Conservation (phyloP, 2,888 invertebrate species). For the Limnephilus auricula region DNA sequence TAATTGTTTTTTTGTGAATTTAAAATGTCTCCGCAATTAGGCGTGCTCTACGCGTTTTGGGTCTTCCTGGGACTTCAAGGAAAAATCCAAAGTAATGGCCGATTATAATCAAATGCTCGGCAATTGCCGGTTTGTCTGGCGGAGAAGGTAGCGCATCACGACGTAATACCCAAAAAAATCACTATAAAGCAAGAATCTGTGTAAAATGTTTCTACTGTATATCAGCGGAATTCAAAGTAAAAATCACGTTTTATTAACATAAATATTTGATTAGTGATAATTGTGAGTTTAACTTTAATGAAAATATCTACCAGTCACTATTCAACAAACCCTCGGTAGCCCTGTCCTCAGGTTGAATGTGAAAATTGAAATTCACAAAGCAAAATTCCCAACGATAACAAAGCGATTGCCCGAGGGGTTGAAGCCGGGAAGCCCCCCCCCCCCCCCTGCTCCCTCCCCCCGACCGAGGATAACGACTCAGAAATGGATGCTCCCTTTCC, state of each 20-base stretch:
- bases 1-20: too few species aligned
- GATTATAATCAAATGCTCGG: too few species aligned
- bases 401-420: conserved; percentile 59
- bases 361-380: conserved; percentile 65
- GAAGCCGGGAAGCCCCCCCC: neutral
- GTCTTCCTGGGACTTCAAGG: too few species aligned
- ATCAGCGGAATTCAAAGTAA: too few species aligned
- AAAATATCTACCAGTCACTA: neutral
- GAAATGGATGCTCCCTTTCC: conserved; percentile 59
- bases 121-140: too few species aligned
- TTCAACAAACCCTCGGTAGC: neutral
- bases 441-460: neutral
- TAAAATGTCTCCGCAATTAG: too few species aligned
- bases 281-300: neutral
- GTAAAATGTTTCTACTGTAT: too few species aligned
- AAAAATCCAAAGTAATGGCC: too few species aligned
- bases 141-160: too few species aligned
- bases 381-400: conserved; percentile 65
- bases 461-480: conserved; percentile 58
- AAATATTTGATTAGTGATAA: neutral
- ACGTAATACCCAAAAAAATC: too few species aligned
- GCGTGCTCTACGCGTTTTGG: too few species aligned
- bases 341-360: conserved; percentile 27
- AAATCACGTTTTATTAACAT: neutral
- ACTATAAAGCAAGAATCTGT: too few species aligned